Evolutionary conservation across 2,888 invertebrate species (phyloP).

Genomic region (Schrankia costaestrigalis): DNA sequence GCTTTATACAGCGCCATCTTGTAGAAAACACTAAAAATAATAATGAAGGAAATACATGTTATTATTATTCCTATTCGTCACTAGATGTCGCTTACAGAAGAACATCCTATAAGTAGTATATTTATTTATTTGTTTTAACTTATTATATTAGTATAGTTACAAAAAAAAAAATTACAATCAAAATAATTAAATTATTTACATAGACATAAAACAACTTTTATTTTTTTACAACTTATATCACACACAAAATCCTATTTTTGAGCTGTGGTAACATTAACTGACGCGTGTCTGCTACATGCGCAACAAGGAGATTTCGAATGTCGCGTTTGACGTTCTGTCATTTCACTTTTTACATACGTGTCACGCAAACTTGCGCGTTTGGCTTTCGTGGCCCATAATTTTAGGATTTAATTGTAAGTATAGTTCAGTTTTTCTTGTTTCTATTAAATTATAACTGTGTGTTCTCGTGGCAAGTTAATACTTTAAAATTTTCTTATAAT

Average conservation of each 20-base stretch:
- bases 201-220: no score
- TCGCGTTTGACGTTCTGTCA: slow-evolving; percentile 56
- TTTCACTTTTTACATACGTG: slow-evolving; percentile 77
- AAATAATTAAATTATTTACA: no score
- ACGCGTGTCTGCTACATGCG: slow-evolving; percentile 48
- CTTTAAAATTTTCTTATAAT: neutral
- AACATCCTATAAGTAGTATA: neutral
- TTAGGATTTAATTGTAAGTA: slow-evolving; percentile 75
- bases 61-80: slow-evolving; percentile 5
- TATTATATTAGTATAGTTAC: no score
- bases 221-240: no score
- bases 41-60: neutral
- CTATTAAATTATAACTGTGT: slow-evolving; percentile 3
- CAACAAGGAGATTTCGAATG: slow-evolving; percentile 36
- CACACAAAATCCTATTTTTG: no score
- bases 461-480: neutral
- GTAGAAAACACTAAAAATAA: neutral
- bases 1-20: slow-evolving; percentile 5
- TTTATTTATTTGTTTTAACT: neutral
- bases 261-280: slow-evolving; percentile 34
- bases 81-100: slow-evolving; percentile 10
- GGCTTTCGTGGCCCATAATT: slow-evolving; percentile 70
- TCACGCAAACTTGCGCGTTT: slow-evolving; percentile 69
- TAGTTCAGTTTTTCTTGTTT: slow-evolving; percentile 24
- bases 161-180: neutral